phyloP scores from a whole-genome alignment of 2,113 vertebrate genomes.

The Willisornis vidua region DNA sequence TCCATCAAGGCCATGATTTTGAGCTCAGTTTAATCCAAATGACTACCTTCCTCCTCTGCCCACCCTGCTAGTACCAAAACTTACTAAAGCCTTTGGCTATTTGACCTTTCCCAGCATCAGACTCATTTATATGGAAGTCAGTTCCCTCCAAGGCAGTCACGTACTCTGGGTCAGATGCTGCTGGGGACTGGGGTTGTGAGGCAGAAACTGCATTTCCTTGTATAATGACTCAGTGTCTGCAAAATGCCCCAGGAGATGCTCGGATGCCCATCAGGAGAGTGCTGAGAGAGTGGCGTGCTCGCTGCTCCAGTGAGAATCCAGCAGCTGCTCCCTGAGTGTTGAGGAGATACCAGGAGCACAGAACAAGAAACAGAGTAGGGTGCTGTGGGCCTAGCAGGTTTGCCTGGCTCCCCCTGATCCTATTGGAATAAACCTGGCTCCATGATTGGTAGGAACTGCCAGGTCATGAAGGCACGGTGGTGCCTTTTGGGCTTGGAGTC shows the following conservation, averaged over 20 bases:
- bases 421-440: background rate
- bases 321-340: fast-evolving
- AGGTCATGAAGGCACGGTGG: fast-evolving
- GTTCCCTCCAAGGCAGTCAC: background rate
- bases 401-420: background rate
- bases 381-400: background rate
- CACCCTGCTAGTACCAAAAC: background rate
- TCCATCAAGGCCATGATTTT: background rate
- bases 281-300: fast-evolving
- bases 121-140: background rate
- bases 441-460: fast-evolving
- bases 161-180: background rate
- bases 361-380: background rate
- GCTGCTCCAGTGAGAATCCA: background rate
- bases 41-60: background rate
- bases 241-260: background rate
- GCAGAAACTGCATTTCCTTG: background rate
- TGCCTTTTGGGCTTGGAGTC: background rate
- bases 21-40: background rate
- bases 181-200: background rate
- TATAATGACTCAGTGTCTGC: background rate
- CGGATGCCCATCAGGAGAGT: background rate
- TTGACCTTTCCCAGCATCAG: background rate
- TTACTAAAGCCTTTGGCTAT: background rate
- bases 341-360: background rate